Evolutionary conservation across 2,888 invertebrate species (phyloP), one percentile per base, ranked within the genome.

Genomic region (Lycocerus yunnanus): DNA sequence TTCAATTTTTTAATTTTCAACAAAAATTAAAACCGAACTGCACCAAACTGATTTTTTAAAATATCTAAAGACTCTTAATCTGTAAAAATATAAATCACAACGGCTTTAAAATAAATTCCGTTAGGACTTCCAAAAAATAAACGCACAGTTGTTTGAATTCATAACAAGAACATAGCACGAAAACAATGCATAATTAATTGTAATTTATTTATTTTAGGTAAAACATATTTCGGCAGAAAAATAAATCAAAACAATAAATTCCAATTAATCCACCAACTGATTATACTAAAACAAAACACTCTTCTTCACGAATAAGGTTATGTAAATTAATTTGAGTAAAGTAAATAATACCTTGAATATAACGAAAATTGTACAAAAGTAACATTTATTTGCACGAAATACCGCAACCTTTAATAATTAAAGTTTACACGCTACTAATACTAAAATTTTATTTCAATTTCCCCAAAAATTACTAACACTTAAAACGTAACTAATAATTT

Each of bases 371-470:
- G 43, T 43, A 43, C 16, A 66, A 66, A 66, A 66, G 61, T 63
- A 27, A 20, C 63, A 16, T 18, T 20, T 14, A 65, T 21, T 20
- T 21, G 65, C 65, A 65, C 65, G 65, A 43, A 43, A 65, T 14
- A 65, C 65, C 14, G 65, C 65, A 21, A 20, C 18, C 21, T 67
- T 67, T 43, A 67, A 15, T 27, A 71, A 63, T 58, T 9, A 16
- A 18, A 63, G 27, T 27, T 58, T 63, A 21, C 73, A 73, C 73
- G 73, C 71, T 14, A 68, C 15, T 59, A 15, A 69, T 73, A 68
- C 66, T 58, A 61, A 43, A 69, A 73, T 73, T 73, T 60, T 43
- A 66, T 73, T 73, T 72, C 73, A 70, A 70, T 73, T 73, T 73
- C 59, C 66, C 11, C 66, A 67, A 73, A 43, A 73, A 73, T 70